phyloP scores from a whole-genome alignment of 2,888 invertebrate species.

The Acleris literana region DNA sequence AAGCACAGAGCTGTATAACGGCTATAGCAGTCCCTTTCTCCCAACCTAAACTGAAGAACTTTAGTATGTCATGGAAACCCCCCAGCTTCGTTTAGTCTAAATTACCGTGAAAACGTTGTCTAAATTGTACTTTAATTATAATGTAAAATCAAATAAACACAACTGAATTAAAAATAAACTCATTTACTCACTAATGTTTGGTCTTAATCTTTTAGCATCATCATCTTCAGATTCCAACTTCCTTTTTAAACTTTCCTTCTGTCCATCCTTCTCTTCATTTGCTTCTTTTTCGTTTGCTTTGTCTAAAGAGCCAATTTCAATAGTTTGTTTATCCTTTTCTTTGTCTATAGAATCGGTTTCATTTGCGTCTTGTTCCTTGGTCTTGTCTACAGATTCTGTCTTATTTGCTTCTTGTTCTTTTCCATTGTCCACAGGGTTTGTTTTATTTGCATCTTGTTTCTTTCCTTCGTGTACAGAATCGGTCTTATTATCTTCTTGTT shows the following conservation, averaged over 20 bases:
- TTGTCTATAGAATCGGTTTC: background rate
- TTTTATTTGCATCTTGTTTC: background rate
- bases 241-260: slow-evolving; percentile 13
- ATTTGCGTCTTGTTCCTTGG: background rate
- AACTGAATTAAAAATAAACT: background rate
- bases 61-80: no score
- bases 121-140: no score
- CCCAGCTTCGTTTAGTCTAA: no score
- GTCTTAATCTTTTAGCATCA: slow-evolving; percentile 23
- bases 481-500: background rate
- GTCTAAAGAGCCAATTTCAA: background rate
- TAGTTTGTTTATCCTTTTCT: no score
- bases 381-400: background rate
- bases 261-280: background rate
- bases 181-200: slow-evolving; percentile 19
- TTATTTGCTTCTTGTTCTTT: background rate
- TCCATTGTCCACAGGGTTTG: background rate
- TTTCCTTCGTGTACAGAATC: no score
- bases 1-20: no score
- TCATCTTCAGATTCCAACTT: slow-evolving; percentile 9
- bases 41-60: no score
- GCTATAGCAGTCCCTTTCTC: no score
- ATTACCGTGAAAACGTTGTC: no score
- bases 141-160: slow-evolving; percentile 1
- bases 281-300: no score